Base-by-base conservation (phyloP, 2,888 invertebrate species). In the Bellardia pandia region DNA sequence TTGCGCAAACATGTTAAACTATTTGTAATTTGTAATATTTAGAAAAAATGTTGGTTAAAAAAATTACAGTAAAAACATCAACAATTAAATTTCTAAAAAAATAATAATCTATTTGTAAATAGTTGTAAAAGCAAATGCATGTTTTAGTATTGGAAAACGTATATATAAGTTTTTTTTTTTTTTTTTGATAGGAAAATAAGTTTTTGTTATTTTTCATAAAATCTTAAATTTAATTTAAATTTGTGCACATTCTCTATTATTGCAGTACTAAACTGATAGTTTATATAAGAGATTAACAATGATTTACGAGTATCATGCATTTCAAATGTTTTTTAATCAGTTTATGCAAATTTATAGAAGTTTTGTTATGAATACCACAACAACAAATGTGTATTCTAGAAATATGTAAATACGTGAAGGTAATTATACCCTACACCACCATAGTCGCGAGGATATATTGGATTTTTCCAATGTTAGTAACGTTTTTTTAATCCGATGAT, bases 291-390 rank as follows among this genome's bases (percentile, higher is more conserved):
- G 68, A 68, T 48, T 68, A 68, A 68, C 48, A 8, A 2, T 68
- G 68, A 68, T 68, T 68, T 68, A 23, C 23, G 23, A 23, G 23
- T 23, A 68, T 68, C 33, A 68, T 68, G 33, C n/a, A 48, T 33
- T 68, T 14, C 6, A 48, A 9, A 66, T 40, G 16, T 2, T 68
- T 51, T 48, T 66, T 60, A 14, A 33, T 14, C 37, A 14, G 14
- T 37, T 60, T 33, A 23, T 23, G 3, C 23, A 23, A 56, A 16
- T 23, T 16, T 56, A 3, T 33, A 37, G 6, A 60, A 13, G 30
- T 60, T 33, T 60, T 6, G n/a, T 2, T 30, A 13, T 13, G 4
- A 45, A 45, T 45, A 13, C 13, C 45, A 11, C 33, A 58, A 37
- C 8, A 37, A 60, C 37, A 60, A 60, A 60, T 60, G 37, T 1